Evolutionary conservation across 2,797 vertebrate species (phyloP).

Genomic region (Emys orbicularis): DNA sequence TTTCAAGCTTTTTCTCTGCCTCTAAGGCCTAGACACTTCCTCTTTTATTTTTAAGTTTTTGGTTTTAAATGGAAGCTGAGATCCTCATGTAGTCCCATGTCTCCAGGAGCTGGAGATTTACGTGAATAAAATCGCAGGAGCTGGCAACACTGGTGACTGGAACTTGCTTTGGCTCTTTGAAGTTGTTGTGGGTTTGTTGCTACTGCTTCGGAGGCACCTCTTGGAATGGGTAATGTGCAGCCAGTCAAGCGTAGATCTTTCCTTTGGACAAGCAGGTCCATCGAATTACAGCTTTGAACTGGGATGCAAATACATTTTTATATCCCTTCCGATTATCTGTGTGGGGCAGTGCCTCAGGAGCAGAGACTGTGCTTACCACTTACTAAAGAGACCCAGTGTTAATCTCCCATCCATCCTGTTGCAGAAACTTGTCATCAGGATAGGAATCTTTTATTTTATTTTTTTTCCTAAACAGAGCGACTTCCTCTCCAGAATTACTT

Average conservation of each 20-base stretch:
- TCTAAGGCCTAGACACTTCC: neutral
- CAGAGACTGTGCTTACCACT: neutral
- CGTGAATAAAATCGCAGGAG: neutral
- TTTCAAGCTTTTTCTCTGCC: neutral
- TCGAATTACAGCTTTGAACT: neutral
- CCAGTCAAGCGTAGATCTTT: neutral
- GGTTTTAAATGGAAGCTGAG: neutral
- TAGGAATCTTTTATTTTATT: too few relatives aligned
- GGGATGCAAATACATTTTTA: neutral
- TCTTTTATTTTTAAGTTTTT: neutral
- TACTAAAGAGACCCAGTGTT: neutral
- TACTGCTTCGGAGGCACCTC: neutral
- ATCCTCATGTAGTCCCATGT: neutral
- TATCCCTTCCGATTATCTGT: neutral
- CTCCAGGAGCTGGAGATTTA: neutral
- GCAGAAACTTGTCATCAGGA: neutral
- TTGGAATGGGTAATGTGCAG: neutral
- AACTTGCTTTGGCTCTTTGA: neutral
- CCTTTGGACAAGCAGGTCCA: neutral
- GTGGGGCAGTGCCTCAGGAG: neutral
- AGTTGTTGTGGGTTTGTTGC: neutral
- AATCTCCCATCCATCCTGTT: conserved; percentile 1
- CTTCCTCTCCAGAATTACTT: neutral
- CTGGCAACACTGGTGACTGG: neutral
- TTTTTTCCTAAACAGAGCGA: too few relatives aligned